phyloP scores from a whole-genome alignment of 1,140 invertebrate species.

The Agrypnia vestita region DNA sequence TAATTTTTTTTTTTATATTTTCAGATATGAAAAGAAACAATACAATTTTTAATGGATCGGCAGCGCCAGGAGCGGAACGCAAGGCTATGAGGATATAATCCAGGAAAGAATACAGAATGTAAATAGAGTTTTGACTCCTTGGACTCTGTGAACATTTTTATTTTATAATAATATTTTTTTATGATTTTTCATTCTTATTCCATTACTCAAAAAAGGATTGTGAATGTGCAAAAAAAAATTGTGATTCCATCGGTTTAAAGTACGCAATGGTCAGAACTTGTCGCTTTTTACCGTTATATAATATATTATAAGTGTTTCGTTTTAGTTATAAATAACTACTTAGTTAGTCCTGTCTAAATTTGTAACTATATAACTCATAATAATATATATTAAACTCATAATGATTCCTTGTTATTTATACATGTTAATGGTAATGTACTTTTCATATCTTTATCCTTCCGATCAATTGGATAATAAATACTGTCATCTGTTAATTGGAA shows the following conservation, averaged over 20 bases:
- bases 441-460: no score
- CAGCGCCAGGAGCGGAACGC: conserved; percentile 50
- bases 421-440: no score
- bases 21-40: conserved; percentile 54
- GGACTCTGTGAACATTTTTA: conserved; percentile 24
- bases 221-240: background rate
- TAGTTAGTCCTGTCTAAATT: background rate
- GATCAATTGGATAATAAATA: no score
- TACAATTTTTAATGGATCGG: conserved; percentile 45
- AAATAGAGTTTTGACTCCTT: conserved; percentile 19
- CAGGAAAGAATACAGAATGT: background rate
- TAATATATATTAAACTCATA: no score
- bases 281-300: conserved; percentile 6
- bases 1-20: conserved; percentile 7
- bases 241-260: background rate
- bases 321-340: background rate
- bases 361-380: no score
- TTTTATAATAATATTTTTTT: conserved; percentile 18
- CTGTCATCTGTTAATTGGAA: no score
- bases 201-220: background rate
- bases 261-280: conserved; percentile 38
- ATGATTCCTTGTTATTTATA: no score
- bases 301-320: background rate
- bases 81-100: conserved; percentile 50
- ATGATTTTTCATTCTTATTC: background rate